Base-by-base conservation (phyloP, 2,797 vertebrate species). In the Kryptopterus vitreolus region DNA sequence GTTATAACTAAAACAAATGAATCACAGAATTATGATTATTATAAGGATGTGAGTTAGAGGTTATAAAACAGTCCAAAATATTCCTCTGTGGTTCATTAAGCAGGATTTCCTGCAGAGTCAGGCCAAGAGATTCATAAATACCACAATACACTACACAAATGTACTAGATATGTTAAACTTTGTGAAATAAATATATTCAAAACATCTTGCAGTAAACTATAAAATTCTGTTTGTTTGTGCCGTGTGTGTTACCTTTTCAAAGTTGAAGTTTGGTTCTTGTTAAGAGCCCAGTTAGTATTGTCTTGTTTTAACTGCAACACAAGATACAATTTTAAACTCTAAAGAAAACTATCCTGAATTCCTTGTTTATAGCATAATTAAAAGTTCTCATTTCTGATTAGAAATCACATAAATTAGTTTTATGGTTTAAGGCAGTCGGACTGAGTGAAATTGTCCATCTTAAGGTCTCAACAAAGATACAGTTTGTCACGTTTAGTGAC, bases 251-350 rank as follows among this genome's bases (percentile, higher is more conserved):
- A 97, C 96, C 96, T 96, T 92, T 96, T 97, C 76, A 97, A 91
- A 26, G 93, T 91, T 29, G 95, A 93, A 78, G 91, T 89, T 85
- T 96, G 95, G 1, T 88, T 92, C 87, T 95, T 94, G 7, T 91
- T 93, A 24, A 95, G 94, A 55, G 95, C 90, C 94, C 95, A 95
- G 90, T 97, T 95, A 52, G 88, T 95, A 85, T 96, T 98, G 85
- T 95, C 94, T 85, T 96, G 95, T 84, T 97, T 98, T 79, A 94
- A 86, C 96, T 97, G 93, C 59, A 91, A 90, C 87, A 91, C 76
- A 90, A 29, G 79, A 75, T n/a, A 77, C 8, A 73, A 26, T 13
- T 57, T 59, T 1, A 26, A 69, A 69, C 15, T 24, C 12, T 48
- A 4, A 24, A 26, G n/a, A 66, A 46, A 46, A 68, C 65, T 26